Base-by-base conservation (phyloP, 2,888 invertebrate genomes). In the Ischnura elegans region DNA sequence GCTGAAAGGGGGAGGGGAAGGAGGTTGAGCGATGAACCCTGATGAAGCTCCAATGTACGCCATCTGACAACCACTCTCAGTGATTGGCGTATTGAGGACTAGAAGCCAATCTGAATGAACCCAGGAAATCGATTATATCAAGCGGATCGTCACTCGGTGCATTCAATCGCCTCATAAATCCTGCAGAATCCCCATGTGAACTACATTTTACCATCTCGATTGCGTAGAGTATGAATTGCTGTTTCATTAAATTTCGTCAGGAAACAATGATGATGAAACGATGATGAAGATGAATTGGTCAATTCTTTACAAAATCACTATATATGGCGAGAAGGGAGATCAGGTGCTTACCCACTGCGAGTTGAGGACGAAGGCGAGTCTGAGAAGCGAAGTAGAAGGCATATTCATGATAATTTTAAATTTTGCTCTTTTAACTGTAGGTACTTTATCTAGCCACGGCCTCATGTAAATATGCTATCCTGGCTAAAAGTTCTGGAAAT, bases 51-150 rank as follows among this genome's bases (percentile, higher is more conserved):
- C 76, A 13, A 61, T 61, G 25, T n/a, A 61, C 21, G n/a, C n/a
- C 25, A 25, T 61, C 61, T 19, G 61, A 61, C 61, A 2, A 19
- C 61, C 61, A 19, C 61, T 19, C 13, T 8, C 76, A 13, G 76
- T 76, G 76, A 76, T 76, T 36, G 76, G 76, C 76, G 76, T 29
- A 76, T 76, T 76, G 76, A 36, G 76, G 76, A 76, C 76, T 76
- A 16, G 76, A 76, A 76, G 29, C 13, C 29, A 36, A 76, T 36
- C 76, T 36, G 36, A 36, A 10, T 36, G 76, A 76, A 76, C 29
- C 76, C 76, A 36, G 76, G 25, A 36, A 76, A 76, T 76, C 76
- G 76, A 76, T 36, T 36, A 76, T 76, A 36, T 36, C 76, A 36
- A 76, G 76, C 76, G 36, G 76, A 76, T 76, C 36, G 76, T 76